Conservation (phyloP, 2,888 invertebrate species). For the Scrobipalpa costella region DNA sequence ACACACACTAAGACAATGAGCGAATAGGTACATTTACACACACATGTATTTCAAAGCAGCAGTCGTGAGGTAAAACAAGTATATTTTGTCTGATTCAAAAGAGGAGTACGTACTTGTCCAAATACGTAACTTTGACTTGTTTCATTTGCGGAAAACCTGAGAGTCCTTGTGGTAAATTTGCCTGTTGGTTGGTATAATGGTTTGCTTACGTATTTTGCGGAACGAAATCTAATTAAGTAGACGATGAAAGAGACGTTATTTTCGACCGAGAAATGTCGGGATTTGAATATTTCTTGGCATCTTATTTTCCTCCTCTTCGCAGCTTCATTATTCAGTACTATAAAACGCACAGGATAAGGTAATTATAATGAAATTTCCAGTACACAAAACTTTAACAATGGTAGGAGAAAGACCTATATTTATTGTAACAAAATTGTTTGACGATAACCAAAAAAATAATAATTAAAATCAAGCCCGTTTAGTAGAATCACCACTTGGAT, state of each 20-base stretch:
- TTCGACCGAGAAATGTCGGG: background rate
- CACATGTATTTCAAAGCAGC: too few relatives aligned
- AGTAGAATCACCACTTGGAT: too few relatives aligned
- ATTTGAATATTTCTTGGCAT: background rate
- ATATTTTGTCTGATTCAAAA: too few relatives aligned
- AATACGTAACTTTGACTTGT: constrained; percentile 44
- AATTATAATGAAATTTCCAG: too few relatives aligned
- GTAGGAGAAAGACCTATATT: too few relatives aligned
- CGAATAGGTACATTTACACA: too few relatives aligned
- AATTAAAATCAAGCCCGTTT: too few relatives aligned
- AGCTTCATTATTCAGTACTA: background rate
- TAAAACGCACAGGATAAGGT: background rate
- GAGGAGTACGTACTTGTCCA: constrained; percentile 24
- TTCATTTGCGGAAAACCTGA: constrained; percentile 34
- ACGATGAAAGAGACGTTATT: constrained; percentile 13
- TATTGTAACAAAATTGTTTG: too few relatives aligned
- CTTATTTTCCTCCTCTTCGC: background rate
- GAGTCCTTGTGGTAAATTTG: constrained; percentile 19
- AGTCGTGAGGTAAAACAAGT: too few relatives aligned
- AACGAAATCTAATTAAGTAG: constrained; percentile 5
- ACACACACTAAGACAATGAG: too few relatives aligned
- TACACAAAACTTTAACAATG: too few relatives aligned
- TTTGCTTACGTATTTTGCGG: constrained; percentile 10
- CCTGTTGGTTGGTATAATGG: constrained; percentile 17
- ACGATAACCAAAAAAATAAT: too few relatives aligned